Percentiles rank a stretch among this genome's conserved stretches.
phyloP scores from a whole-genome alignment of 2,797 vertebrate species.

The Mormyrops attenuatus region DNA sequence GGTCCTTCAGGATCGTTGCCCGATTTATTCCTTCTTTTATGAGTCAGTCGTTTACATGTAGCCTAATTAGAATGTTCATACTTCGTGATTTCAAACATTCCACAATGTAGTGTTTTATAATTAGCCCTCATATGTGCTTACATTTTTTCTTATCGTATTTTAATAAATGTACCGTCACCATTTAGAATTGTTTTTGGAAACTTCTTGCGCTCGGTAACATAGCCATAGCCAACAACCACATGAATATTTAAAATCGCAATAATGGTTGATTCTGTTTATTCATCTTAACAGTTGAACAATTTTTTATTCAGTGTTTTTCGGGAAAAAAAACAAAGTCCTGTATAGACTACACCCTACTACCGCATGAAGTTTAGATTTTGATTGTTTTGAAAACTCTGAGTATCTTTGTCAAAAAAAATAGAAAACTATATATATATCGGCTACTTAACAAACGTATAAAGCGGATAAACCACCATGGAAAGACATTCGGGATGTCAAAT shows the following conservation, averaged over 20 bases:
- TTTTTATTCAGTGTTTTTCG: background rate
- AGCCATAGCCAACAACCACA: background rate
- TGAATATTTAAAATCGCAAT: background rate
- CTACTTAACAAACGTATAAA: background rate
- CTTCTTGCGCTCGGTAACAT: background rate
- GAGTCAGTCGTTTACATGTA: background rate
- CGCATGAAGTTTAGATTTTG: background rate
- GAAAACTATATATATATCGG: background rate
- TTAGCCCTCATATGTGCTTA: background rate
- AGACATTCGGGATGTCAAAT: background rate
- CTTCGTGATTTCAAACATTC: no score
- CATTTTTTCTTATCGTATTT: background rate
- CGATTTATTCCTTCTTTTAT: background rate
- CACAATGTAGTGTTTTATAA: no score
- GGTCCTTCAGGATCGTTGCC: background rate
- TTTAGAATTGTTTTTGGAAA: background rate
- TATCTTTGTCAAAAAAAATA: background rate
- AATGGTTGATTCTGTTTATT: background rate
- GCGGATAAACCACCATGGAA: background rate
- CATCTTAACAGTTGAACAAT: background rate
- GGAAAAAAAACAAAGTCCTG: background rate
- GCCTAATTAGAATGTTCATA: no score
- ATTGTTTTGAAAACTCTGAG: background rate
- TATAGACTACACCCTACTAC: background rate
- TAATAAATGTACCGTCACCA: background rate